Evolutionary conservation across 2,888 invertebrate species (phyloP), one percentile per base, ranked within the genome.

Genomic region (Anodontia alba): DNA sequence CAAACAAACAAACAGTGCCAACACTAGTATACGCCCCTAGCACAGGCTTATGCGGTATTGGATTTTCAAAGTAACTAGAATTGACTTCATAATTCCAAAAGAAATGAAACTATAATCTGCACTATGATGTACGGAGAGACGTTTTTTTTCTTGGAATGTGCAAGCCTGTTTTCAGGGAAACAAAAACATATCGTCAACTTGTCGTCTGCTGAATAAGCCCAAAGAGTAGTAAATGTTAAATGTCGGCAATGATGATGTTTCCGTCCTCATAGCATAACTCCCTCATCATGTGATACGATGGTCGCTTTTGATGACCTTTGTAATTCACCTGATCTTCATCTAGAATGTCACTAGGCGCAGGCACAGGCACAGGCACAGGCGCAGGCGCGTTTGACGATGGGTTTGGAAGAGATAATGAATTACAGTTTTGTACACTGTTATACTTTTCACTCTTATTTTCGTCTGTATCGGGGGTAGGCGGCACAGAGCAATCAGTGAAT

Each of bases 231-330:
- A 8, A 38, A 38, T 38, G 12, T 69, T 43, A 80, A 69, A 83
- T 83, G 70, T 83, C 76, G 3, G 83, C 83, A 57, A 80, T 71
- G 31, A 87, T 74, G n/a, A 87, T 79, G 75, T 83, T 78, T 23
- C 81, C 84, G 54, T 89, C 87, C 46, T 88, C 87, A 68, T 88
- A 79, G 69, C 86, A 87, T 29, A 88, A 57, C 57, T 89, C 89
- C 81, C 91, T 89, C 91, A 92, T 92, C 88, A 92, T 88, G 69
- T 91, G 91, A 84, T 92, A 92, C 10, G 92, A 91, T 17, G 91
- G 88, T 68, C 91, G 76, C 79, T 92, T 91, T 78, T 91, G 89
- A 73, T 91, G 91, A 29, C 90, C 87, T 76, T 83, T 82, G 62
- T 86, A 86, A 43, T 71, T 75, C 23, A 51, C 33, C 20, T 31